These are phyloP conservation scores for Amblyteles armatorius DNA, from an alignment of 2,888 invertebrate species.

Conservation along the genomic window DNA sequence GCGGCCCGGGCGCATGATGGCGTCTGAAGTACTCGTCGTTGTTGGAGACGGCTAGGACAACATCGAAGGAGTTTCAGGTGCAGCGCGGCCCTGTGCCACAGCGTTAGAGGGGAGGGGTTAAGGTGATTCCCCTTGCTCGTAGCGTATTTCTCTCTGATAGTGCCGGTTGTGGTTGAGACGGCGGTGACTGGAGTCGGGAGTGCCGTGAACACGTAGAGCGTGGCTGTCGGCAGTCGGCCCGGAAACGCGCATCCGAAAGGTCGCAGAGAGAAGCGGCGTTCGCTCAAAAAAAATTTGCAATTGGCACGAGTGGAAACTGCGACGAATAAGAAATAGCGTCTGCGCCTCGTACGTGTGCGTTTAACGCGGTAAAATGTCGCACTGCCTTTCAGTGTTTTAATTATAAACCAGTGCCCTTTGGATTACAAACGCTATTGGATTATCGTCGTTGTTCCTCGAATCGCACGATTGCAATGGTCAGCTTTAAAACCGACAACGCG, in stretches of 20 bases:
- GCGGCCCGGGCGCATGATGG: slow-evolving; percentile 10
- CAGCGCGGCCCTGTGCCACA: slow-evolving; percentile 15
- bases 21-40: not conserved
- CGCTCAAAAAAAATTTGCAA: not conserved
- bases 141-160: not conserved
- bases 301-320: not conserved
- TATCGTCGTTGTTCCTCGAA: not conserved
- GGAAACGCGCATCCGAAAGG: slow-evolving; percentile 76
- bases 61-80: slow-evolving; percentile 43
- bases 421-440: not conserved
- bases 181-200: slow-evolving; percentile 62
- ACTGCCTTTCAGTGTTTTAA: slow-evolving; percentile 3
- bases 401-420: slow-evolving; percentile 6
- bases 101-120: slow-evolving; percentile 11
- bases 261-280: slow-evolving; percentile 35
- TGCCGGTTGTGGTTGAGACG: slow-evolving; percentile 8
- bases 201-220: slow-evolving; percentile 69
- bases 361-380: not conserved
- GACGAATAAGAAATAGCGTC: not conserved
- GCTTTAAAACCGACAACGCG: slow-evolving; percentile 62
- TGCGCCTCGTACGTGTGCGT: not conserved
- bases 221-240: slow-evolving; percentile 77
- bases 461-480: slow-evolving; percentile 51
- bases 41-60: not conserved
- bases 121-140: slow-evolving; percentile 24